These are phyloP conservation scores for Chaetodon trifasciatus DNA, from an alignment of 2,797 vertebrate genomes.

Conservation along the genomic window DNA sequence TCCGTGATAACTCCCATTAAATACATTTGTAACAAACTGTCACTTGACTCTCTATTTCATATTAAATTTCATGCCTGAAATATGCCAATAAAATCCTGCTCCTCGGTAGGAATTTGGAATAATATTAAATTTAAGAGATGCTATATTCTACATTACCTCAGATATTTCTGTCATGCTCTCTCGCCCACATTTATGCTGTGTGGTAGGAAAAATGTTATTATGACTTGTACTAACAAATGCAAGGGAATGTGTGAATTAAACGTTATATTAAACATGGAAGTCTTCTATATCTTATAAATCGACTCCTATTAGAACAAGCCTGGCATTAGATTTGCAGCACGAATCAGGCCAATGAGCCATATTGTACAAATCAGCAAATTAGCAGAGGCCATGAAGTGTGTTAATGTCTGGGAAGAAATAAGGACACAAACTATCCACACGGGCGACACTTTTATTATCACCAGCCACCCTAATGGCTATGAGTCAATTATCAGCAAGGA, in stretches of 20 bases:
- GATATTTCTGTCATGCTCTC: conserved; percentile 78
- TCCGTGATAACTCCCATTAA: conserved; percentile 57
- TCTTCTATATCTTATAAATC: conserved; percentile 82
- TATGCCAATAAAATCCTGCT: conserved; percentile 76
- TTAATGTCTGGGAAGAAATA: conserved; percentile 87
- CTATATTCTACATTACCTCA: conserved; percentile 68
- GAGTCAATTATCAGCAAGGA: conserved; percentile 87
- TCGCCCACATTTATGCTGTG: conserved; percentile 76
- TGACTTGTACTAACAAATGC: conserved; percentile 84
- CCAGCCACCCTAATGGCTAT: conserved; percentile 85
- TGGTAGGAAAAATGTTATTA: conserved; percentile 79
- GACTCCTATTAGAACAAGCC: conserved; percentile 86
- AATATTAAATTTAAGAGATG: conserved; percentile 79
- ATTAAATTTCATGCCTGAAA: conserved; percentile 69
- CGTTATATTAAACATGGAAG: conserved; percentile 83
- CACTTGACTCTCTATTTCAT: conserved; percentile 56
- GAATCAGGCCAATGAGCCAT: conserved; percentile 89
- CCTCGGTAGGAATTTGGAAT: conserved; percentile 69
- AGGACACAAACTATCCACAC: conserved; percentile 85
- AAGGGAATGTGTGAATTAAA: conserved; percentile 81
- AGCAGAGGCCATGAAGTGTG: conserved; percentile 88
- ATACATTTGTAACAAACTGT: conserved; percentile 63
- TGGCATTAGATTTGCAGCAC: conserved; percentile 84
- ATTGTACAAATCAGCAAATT: conserved; percentile 90
- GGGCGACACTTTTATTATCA: conserved; percentile 87